Conservation (phyloP, 2,888 invertebrate genomes). For the Cephalotes varians region DNA sequence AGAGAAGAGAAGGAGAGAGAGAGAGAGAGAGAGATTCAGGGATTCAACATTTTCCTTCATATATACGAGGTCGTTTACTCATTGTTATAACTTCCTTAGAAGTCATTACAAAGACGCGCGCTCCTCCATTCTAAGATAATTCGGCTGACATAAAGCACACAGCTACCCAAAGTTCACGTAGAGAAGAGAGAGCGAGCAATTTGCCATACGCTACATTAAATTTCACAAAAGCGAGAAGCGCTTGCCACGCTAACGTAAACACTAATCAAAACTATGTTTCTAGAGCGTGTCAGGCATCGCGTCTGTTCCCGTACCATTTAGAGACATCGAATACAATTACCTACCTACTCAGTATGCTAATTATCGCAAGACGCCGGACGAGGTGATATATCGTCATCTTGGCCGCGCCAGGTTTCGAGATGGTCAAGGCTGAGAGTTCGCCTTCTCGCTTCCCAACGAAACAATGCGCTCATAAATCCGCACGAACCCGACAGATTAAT, state of each 20-base stretch:
- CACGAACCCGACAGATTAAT: constrained; percentile 22
- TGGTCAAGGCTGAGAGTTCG: constrained; percentile 52
- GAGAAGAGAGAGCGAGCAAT: constrained; percentile 31
- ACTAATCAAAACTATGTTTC: constrained; percentile 50
- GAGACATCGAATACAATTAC: constrained; percentile 32
- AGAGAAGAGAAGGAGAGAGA: too few species aligned
- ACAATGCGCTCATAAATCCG: constrained; percentile 27
- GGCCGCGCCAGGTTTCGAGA: constrained; percentile 24
- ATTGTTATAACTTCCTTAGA: constrained; percentile 56
- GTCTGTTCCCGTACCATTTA: constrained; percentile 40
- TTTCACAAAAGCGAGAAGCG: constrained; percentile 53
- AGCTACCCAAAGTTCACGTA: constrained; percentile 47
- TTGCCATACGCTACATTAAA: constrained; percentile 56
- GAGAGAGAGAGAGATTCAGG: constrained; percentile 3
- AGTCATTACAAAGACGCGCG: constrained; percentile 54
- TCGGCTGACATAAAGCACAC: constrained; percentile 53
- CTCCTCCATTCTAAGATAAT: constrained; percentile 48
- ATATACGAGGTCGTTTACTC: constrained; percentile 56
- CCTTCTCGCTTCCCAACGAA: constrained; percentile 13
- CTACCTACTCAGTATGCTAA: constrained; percentile 58
- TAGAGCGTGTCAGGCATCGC: constrained; percentile 30
- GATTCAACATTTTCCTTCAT: constrained; percentile 44
- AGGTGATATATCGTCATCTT: constrained; percentile 50
- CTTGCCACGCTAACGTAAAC: constrained; percentile 40
- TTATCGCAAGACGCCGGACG: constrained; percentile 45